Percentiles rank a stretch among this genome's conserved stretches.
These are phyloP conservation scores for Acleris sparsana DNA, from an alignment of 2,888 invertebrate genomes.

Conservation along the genomic window DNA sequence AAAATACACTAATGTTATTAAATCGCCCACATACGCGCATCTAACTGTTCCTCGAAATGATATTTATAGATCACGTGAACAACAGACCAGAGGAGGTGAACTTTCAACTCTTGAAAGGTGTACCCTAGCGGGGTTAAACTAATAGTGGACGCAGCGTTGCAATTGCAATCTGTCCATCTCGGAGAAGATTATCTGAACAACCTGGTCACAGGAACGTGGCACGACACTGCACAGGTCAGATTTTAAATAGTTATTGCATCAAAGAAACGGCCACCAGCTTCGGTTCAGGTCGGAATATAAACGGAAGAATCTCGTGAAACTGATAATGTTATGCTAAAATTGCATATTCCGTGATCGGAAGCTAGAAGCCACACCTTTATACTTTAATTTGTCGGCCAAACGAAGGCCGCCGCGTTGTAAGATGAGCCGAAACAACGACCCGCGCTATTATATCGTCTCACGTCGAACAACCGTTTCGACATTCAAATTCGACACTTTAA, in stretches of 20 bases:
- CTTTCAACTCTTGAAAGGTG: conserved; percentile 33
- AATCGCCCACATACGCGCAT: conserved; percentile 33
- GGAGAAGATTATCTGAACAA: conserved; percentile 42
- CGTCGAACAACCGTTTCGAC: conserved; percentile 68
- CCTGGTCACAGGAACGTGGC: conserved; percentile 46
- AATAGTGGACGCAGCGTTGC: conserved; percentile 40
- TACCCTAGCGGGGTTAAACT: conserved; percentile 38
- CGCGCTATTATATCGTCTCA: conserved; percentile 40
- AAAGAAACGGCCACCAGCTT: conserved; percentile 4
- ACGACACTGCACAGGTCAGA: conserved; percentile 10
- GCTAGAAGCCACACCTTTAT: conserved; percentile 26
- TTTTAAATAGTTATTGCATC: conserved; percentile 13
- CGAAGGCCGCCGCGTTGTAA: conserved; percentile 27
- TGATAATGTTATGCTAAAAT: conserved; percentile 1
- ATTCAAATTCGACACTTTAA: conserved; percentile 75
- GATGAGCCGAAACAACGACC: conserved; percentile 30
- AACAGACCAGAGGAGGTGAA: conserved; percentile 45
- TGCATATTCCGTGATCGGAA: conserved; percentile 34
- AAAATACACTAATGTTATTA: conserved; percentile 34
- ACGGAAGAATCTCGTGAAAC: not conserved
- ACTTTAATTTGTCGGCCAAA: conserved; percentile 21
- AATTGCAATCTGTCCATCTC: conserved; percentile 47
- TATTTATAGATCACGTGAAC: conserved; percentile 46
- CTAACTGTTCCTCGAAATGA: conserved; percentile 53
- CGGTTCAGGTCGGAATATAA: conserved; percentile 12